Conservation (phyloP, 1,140 invertebrate species). For the Agrypnia vestita region DNA sequence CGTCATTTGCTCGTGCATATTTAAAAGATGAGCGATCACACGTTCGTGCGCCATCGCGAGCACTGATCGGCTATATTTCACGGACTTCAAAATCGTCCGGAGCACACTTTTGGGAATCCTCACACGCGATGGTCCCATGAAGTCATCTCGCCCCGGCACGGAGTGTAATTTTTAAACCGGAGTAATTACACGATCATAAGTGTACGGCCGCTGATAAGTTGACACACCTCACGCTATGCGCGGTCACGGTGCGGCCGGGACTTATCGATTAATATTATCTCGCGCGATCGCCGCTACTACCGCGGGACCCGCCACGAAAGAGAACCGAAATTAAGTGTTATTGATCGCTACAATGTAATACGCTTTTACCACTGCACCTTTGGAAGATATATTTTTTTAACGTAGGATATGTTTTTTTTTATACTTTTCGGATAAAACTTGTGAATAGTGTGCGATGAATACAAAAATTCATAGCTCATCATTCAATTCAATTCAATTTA, state of each 20-base stretch:
- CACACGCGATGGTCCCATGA: conserved; percentile 11
- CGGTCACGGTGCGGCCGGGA: background rate
- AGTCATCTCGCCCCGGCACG: conserved; percentile 9
- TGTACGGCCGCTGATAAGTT: conserved; percentile 47
- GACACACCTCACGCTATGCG: conserved; percentile 43
- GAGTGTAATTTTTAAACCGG: conserved; percentile 20
- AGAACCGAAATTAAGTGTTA: background rate
- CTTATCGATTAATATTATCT: conserved; percentile 41
- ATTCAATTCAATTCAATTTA: no score
- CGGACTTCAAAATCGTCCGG: background rate
- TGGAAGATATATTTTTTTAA: background rate
- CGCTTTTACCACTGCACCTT: background rate
- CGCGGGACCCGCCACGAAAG: background rate
- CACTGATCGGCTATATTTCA: background rate
- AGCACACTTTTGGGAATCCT: background rate
- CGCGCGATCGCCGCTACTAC: background rate
- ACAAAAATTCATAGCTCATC: no score
- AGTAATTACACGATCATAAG: conserved; percentile 54
- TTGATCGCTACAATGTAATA: background rate
- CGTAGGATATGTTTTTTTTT: background rate
- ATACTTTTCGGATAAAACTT: background rate
- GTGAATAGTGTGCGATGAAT: no score
- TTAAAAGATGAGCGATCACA: background rate
- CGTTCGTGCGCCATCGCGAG: background rate
- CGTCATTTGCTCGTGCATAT: background rate